A percentile compares a stretch with the other conserved stretches of the same genome.
Evolutionary conservation across 2,797 vertebrate genomes (phyloP).

Genomic region (Hoplostethus atlanticus): DNA sequence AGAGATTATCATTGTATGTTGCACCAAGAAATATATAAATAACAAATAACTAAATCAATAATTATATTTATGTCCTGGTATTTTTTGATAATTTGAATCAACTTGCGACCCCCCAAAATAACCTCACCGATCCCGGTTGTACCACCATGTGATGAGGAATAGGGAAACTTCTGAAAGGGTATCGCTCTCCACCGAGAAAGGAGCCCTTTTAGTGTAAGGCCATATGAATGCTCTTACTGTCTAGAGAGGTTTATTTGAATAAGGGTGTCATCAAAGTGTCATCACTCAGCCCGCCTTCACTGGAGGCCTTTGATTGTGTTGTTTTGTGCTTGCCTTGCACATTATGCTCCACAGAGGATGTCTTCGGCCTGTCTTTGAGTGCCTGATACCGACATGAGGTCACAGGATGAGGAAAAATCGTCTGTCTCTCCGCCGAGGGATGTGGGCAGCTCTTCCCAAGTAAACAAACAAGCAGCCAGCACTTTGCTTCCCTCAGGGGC

Average conservation of each 20-base stretch:
- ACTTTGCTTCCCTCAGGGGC: slow-evolving; percentile 46
- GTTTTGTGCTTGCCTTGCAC: slow-evolving; percentile 62
- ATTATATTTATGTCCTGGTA: no score
- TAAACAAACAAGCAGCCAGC: slow-evolving; percentile 68
- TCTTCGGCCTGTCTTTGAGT: slow-evolving; percentile 34
- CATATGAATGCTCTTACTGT: slow-evolving; percentile 51
- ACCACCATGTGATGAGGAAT: background rate
- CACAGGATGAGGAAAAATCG: slow-evolving; percentile 44
- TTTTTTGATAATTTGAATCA: no score
- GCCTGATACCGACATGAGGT: slow-evolving; percentile 77
- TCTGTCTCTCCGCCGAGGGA: slow-evolving; percentile 36
- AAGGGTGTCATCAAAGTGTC: slow-evolving; percentile 41
- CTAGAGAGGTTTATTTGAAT: slow-evolving; percentile 36
- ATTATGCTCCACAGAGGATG: slow-evolving; percentile 38
- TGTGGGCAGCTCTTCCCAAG: slow-evolving; percentile 46
- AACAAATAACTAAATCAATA: no score
- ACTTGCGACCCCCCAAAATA: no score
- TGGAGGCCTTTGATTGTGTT: slow-evolving; percentile 52
- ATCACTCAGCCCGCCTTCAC: slow-evolving; percentile 53
- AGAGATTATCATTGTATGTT: no score
- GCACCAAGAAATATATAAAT: no score
- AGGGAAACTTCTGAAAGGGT: slow-evolving; percentile 13
- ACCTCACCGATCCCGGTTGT: no score
- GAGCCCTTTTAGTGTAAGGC: slow-evolving; percentile 9
- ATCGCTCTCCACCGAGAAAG: background rate